Evolutionary conservation across 2,888 invertebrate species (phyloP).

Genomic region (Meliscaeva auricollis): DNA sequence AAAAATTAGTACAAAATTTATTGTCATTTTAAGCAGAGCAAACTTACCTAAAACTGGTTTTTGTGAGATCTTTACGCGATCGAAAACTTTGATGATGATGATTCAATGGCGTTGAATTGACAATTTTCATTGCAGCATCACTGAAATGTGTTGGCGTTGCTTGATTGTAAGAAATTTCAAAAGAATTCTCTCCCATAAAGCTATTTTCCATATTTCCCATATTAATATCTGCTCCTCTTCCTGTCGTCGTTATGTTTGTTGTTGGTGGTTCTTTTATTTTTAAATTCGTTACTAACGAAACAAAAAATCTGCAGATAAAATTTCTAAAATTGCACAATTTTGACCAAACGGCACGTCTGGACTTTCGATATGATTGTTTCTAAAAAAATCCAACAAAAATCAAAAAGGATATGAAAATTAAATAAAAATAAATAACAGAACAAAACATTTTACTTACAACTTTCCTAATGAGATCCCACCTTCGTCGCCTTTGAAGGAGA

Average conservation of each 20-base stretch:
- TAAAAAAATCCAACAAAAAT: constrained; percentile 50
- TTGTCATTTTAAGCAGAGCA: too few species aligned
- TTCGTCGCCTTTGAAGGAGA: constrained; percentile 80
- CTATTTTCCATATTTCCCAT: constrained; percentile 75
- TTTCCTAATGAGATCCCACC: constrained; percentile 79
- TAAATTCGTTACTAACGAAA: constrained; percentile 79
- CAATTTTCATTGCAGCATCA: constrained; percentile 77
- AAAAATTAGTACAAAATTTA: not conserved
- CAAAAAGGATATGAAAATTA: constrained; percentile 11
- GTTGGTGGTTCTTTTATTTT: constrained; percentile 78
- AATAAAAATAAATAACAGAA: not conserved
- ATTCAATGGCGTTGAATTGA: constrained; percentile 83
- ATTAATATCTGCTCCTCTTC: constrained; percentile 68
- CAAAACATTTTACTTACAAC: constrained; percentile 78
- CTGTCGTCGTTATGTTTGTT: constrained; percentile 42
- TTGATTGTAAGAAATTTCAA: constrained; percentile 79
- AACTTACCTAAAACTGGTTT: constrained; percentile 78
- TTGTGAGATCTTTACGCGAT: constrained; percentile 80
- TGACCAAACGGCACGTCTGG: constrained; percentile 81
- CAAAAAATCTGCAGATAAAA: constrained; percentile 78
- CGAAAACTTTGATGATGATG: constrained; percentile 79
- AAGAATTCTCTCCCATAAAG: constrained; percentile 77
- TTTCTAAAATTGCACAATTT: constrained; percentile 83
- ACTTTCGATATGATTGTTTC: constrained; percentile 81
- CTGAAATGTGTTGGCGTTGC: constrained; percentile 78